Base-by-base conservation (phyloP, 2,888 invertebrate species). In the Steromphala cineraria region DNA sequence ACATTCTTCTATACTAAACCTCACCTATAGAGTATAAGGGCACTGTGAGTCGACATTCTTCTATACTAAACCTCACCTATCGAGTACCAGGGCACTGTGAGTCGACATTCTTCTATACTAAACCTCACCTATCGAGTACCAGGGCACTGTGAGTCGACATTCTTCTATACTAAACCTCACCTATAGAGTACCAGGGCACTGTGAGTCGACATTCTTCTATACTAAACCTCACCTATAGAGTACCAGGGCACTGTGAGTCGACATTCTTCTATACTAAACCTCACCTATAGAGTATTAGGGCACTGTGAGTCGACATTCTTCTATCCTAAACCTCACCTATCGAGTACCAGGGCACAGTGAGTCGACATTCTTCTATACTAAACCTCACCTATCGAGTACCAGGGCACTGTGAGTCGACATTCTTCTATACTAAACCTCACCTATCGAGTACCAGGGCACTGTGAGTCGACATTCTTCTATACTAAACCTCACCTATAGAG, bases 1-100 rank as follows among this genome's bases (percentile, higher is more conserved):
- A 55, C 55, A n/a, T 76, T 53, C 76, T 76, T 76, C 19, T 76
- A 31, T n/a, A 53, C 76, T 2, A 53, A 76, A 53, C 76, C 28
- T 28, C 24, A 7, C 24, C 24, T 13, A 76, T 76, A 17, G 53
- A 24, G 8, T 76, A 76, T n/a, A 10, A 53, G 21, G 76, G 76
- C 21, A n/a, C n/a, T n/a, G n/a, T n/a, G n/a, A n/a, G n/a, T 76
- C 53, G 2, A 55, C 55, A n/a, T 76, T 53, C 76, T 76, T 76
- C 19, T 76, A 31, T n/a, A 53, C 76, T 2, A 53, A 76, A 53
- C 76, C 28, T 28, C 24, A 7, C 24, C 24, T 13, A 76, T 76
- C 2, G 53, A 24, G 8, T 76, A 76, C 31, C 21, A 53, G 21
- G 76, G 76, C 21, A n/a, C n/a, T n/a, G n/a, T n/a, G n/a, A n/a